A percentile compares a stretch with the other conserved stretches of the same genome.
Evolutionary conservation across 2,797 vertebrate genomes (phyloP).

Genomic region (Borostomias antarcticus): DNA sequence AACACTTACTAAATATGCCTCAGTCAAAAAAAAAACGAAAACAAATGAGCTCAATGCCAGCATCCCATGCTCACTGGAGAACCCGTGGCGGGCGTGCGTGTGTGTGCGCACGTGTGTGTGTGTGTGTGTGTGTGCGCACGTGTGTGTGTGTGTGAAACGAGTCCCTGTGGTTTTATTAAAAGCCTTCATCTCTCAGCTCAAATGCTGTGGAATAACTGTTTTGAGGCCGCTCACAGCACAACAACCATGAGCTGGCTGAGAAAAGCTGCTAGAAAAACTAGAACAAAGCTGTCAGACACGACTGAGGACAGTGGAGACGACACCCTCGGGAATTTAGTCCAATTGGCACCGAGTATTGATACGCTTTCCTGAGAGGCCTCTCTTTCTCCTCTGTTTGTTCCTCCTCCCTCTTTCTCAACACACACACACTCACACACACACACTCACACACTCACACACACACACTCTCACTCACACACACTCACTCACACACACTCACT

Average conservation of each 20-base stretch:
- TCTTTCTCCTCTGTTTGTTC: background rate
- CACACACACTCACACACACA: background rate
- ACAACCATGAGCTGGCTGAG: too few relatives aligned
- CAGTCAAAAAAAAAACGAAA: conserved; percentile 19
- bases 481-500: too few relatives aligned
- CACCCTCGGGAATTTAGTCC: too few relatives aligned
- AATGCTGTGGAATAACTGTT: too few relatives aligned
- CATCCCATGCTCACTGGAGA: conserved; percentile 23
- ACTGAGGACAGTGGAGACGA: conserved; percentile 5
- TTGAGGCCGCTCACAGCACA: too few relatives aligned
- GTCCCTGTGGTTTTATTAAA: conserved; percentile 11
- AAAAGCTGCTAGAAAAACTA: conserved; percentile 3
- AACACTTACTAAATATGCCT: conserved; percentile 47
- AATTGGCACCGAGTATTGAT: background rate
- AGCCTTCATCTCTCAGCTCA: conserved; percentile 1
- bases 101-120: background rate
- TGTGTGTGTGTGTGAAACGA: conserved; percentile 12
- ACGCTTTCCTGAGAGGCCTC: background rate
- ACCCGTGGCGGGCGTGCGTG: conserved; percentile 18
- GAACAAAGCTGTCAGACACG: conserved; percentile 14
- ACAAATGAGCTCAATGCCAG: conserved; percentile 36
- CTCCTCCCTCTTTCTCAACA: background rate
- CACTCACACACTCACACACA: background rate
- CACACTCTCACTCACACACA: background rate
- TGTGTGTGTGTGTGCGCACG: background rate